A percentile compares a stretch with the other conserved stretches of the same genome.
These are phyloP conservation scores for Lithobates sylvaticus DNA, from an alignment of 2,797 vertebrate genomes.

Conservation along the genomic window DNA sequence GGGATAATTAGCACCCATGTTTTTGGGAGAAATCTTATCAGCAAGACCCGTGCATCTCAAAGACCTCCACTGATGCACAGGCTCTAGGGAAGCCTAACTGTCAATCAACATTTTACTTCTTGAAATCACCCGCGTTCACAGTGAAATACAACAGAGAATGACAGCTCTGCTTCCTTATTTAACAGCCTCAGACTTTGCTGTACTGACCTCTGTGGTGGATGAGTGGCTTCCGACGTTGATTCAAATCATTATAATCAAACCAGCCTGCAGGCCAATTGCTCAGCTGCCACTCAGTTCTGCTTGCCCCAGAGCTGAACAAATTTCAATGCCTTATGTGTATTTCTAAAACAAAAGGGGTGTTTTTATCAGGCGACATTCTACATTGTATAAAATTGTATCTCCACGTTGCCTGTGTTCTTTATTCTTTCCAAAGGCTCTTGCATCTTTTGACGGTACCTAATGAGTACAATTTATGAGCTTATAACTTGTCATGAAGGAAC, in stretches of 20 bases:
- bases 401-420: neutral
- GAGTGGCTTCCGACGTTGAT: conserved; percentile 49
- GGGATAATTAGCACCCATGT: neutral
- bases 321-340: conserved; percentile 38
- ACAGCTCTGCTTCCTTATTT: conserved; percentile 52
- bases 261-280: conserved; percentile 50
- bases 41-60: neutral
- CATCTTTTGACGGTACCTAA: too few species aligned
- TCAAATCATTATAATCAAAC: conserved; percentile 51
- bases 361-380: conserved; percentile 29
- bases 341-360: conserved; percentile 40
- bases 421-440: too few species aligned
- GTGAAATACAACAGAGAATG: conserved; percentile 37
- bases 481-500: neutral
- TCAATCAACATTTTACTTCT: conserved; percentile 44
- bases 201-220: conserved; percentile 54
- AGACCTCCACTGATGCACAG: conserved; percentile 28
- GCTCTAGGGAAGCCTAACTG: conserved; percentile 36
- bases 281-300: conserved; percentile 40
- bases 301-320: conserved; percentile 46
- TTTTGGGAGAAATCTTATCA: neutral
- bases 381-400: conserved; percentile 3
- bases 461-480: neutral
- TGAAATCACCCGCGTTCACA: conserved; percentile 28
- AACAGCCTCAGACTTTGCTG: conserved; percentile 45